Evolutionary conservation across 1,140 invertebrate species (phyloP), one percentile per base, ranked within the genome.

Genomic region (Hestina assimilis): DNA sequence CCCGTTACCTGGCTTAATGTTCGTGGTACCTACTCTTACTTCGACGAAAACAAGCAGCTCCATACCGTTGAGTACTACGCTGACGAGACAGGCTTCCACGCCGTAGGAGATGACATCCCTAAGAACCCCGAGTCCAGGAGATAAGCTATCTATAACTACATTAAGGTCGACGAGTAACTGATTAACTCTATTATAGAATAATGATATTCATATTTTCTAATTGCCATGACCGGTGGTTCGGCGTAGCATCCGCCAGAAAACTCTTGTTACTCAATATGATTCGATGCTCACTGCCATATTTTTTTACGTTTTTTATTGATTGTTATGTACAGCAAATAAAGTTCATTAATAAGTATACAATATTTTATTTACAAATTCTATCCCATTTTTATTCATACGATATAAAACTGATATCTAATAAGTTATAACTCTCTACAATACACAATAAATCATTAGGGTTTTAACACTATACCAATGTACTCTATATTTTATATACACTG

Each of bases 41-140:
- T 59, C 26, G 67, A 79, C 62, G 14, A 57, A 0, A 76, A 88
- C 0, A 86, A 86, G 56, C 69, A 80, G 8, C 23, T 45, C 7
- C n/a, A 79, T 21, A 69, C 63, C 31, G 60, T 91, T 48, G 71
- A 51, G 56, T 91, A 91, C 76, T 70, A 69, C 55, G 91, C 91
- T 46, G 90, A 91, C 60, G 89, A 91, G 68, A 85, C 72, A 51
- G 91, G 91, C 59, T 92, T 70, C 82, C 89, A 90, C 65, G 79
- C 90, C 7, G 77, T 83, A 19, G 78, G 83, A 21, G 61, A 61
- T 19, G 79, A 81, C 59, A 73, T 89, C 69, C 78, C 83, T 11
- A 74, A 79, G 48, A 8, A 52, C 23, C n/a, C 56, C 31, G n/a
- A n/a, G n/a, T 47, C 60, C 50, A 68, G 66, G 52, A 70, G 63